A percentile compares a stretch with the other conserved stretches of the same genome.
These are phyloP conservation scores for Aporophyla lueneburgensis DNA, from an alignment of 2,888 invertebrate genomes.

Conservation along the genomic window DNA sequence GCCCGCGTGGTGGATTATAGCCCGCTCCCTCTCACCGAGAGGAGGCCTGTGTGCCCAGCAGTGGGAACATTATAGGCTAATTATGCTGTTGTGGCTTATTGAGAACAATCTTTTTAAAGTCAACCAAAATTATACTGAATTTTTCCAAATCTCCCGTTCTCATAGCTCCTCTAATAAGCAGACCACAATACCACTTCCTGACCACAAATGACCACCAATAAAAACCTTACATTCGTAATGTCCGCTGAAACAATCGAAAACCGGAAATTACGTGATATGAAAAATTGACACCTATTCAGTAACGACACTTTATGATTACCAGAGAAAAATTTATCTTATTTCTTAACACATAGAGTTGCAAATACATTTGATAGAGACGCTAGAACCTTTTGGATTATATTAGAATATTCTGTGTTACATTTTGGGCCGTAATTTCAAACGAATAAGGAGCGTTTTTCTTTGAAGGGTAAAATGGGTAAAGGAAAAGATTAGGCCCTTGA, in stretches of 20 bases:
- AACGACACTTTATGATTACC: constrained; percentile 58
- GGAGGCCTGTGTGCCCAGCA: too few relatives aligned
- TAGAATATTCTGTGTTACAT: not conserved
- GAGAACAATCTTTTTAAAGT: not conserved
- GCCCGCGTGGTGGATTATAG: too few relatives aligned
- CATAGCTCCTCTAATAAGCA: constrained; percentile 18
- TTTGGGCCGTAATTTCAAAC: not conserved
- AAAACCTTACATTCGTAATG: constrained; percentile 65
- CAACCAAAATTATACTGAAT: constrained; percentile 19
- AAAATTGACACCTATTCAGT: constrained; percentile 80
- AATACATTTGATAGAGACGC: not conserved
- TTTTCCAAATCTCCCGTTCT: constrained; percentile 2
- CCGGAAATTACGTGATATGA: constrained; percentile 80
- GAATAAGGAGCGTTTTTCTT: constrained; percentile 21
- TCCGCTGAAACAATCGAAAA: constrained; percentile 72
- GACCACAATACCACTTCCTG: constrained; percentile 49
- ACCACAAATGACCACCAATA: constrained; percentile 70
- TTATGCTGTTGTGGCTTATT: too few relatives aligned
- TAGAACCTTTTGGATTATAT: constrained; percentile 28
- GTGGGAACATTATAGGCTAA: too few relatives aligned
- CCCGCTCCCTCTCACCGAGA: too few relatives aligned
- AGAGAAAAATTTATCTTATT: constrained; percentile 23
- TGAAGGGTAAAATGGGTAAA: not conserved
- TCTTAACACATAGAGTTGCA: fast-evolving
- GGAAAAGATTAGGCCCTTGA: constrained; percentile 62